Conservation (phyloP, 2,888 invertebrate species). For the Lasioglossum morio region DNA sequence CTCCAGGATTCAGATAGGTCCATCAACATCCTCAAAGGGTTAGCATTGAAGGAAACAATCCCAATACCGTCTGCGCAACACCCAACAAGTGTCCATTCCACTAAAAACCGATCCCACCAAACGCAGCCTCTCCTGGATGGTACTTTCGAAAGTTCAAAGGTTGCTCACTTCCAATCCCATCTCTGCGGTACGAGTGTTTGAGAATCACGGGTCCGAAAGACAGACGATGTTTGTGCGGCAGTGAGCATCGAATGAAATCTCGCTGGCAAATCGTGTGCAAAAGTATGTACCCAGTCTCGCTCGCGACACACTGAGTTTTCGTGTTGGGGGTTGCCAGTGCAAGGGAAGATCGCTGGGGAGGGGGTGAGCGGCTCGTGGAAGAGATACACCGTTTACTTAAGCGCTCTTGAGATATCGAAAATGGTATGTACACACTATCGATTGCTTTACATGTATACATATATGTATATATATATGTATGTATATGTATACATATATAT, state of each 20-base stretch:
- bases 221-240: conserved; percentile 3
- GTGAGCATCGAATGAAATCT: conserved; percentile 36
- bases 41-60: neutral
- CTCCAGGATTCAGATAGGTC: no score
- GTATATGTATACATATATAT: no score
- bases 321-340: neutral
- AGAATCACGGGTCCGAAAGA: neutral
- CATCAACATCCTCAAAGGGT: neutral
- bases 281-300: conserved; percentile 14
- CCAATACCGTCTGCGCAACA: neutral
- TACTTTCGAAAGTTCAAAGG: neutral
- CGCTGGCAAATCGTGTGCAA: conserved; percentile 41
- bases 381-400: conserved; percentile 67
- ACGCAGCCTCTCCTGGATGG: neutral
- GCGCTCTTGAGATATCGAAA: conserved; percentile 67
- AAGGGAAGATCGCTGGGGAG: conserved; percentile 9
- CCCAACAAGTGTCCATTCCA: conserved; percentile 1
- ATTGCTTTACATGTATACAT: conserved; percentile 39
- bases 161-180: neutral
- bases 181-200: neutral
- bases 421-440: conserved; percentile 55
- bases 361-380: conserved; percentile 20
- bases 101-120: neutral
- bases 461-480: conserved; percentile 2
- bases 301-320: neutral